These are phyloP conservation scores for Aleiodes alternator DNA, from an alignment of 2,888 invertebrate genomes.

Conservation along the genomic window DNA sequence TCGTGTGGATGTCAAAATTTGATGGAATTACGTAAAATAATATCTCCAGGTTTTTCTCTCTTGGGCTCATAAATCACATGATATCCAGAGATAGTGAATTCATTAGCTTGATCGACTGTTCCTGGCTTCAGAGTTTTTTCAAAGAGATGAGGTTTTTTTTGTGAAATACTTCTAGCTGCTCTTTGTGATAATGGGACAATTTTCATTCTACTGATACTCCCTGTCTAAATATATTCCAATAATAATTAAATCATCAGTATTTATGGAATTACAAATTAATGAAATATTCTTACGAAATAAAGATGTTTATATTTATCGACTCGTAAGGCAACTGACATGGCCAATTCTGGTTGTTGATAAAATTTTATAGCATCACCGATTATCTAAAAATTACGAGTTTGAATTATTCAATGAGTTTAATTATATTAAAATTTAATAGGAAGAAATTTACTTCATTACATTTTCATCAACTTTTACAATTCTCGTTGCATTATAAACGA, in stretches of 20 bases:
- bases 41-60: background rate
- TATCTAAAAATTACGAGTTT: background rate
- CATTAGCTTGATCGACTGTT: background rate
- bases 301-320: background rate
- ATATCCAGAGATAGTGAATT: background rate
- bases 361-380: background rate
- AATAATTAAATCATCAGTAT: background rate
- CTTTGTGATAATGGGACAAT: background rate
- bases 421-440: too few relatives aligned
- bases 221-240: background rate
- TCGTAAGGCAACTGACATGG: background rate
- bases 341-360: background rate
- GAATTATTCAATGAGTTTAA: background rate
- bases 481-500: background rate
- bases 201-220: background rate
- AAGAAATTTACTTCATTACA: background rate
- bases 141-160: constrained; percentile 20
- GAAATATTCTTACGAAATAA: constrained; percentile 1
- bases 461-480: background rate
- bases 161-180: background rate
- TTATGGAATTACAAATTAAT: background rate
- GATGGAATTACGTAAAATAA: background rate
- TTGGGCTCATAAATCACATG: constrained; percentile 6
- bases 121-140: background rate
- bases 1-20: background rate